These are phyloP conservation scores for Nasua narica DNA, from an alignment of 2,797 vertebrate genomes.

Conservation along the genomic window DNA sequence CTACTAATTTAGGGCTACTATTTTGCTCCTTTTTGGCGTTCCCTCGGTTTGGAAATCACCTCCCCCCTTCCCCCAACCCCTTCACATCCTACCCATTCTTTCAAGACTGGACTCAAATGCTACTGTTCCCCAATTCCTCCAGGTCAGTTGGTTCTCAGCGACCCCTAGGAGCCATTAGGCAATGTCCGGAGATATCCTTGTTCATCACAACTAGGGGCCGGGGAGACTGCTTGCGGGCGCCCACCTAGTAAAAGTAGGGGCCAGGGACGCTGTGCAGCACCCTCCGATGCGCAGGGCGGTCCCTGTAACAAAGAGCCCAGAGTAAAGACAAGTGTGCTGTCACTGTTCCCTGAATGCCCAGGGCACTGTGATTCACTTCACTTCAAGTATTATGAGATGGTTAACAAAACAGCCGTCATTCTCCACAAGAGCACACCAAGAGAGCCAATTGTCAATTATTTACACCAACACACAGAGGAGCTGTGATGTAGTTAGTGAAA, in stretches of 20 bases:
- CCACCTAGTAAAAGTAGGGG: not conserved
- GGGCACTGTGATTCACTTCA: not conserved
- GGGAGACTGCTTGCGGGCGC: not conserved
- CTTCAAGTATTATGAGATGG: not conserved
- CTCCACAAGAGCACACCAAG: conserved; percentile 22
- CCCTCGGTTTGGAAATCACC: not conserved
- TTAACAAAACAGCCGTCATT: conserved; percentile 40
- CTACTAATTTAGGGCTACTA: not conserved
- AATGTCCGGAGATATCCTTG: not conserved
- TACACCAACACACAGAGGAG: not conserved
- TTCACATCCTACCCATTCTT: not conserved
- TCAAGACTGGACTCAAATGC: not conserved
- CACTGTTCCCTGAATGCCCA: not conserved
- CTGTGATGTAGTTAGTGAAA: not conserved
- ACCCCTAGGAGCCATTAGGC: not conserved
- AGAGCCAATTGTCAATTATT: not conserved
- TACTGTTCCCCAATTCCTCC: not conserved
- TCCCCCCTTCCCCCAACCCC: not conserved
- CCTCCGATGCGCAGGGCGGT: not conserved
- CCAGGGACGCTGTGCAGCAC: not conserved
- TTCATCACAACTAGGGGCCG: not conserved
- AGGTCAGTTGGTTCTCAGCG: not conserved
- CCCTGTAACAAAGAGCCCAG: not conserved
- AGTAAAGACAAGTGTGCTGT: not conserved
- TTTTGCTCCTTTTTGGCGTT: not conserved